A percentile compares a stretch with the other conserved stretches of the same genome.
phyloP scores from a whole-genome alignment of 1,140 invertebrate species.

The Semibalanus balanoides region DNA sequence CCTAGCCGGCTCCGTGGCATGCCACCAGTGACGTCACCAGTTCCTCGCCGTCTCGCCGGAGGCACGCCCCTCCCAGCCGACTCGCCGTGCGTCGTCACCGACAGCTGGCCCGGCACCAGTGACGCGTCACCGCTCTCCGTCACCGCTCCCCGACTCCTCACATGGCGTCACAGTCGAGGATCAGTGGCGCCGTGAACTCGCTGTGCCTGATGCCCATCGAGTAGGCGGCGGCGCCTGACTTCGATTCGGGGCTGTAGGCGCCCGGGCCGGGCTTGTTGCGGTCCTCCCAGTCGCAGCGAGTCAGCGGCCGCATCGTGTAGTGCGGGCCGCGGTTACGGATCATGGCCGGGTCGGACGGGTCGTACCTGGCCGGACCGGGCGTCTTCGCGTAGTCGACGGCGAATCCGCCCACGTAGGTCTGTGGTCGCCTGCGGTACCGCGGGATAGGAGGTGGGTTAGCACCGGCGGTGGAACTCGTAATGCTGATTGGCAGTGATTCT shows the following conservation, averaged over 20 bases:
- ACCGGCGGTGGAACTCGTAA: too few species aligned
- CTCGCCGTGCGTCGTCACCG: too few species aligned
- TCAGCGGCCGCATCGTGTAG: neutral
- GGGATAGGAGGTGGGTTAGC: too few species aligned
- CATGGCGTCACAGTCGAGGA: neutral
- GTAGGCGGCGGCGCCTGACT: neutral
- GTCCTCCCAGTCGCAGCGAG: neutral
- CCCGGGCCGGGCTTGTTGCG: neutral
- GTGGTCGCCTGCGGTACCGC: neutral
- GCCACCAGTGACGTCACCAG: too few species aligned
- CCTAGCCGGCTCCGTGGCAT: too few species aligned
- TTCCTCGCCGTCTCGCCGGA: too few species aligned
- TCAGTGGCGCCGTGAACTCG: neutral
- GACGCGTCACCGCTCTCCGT: too few species aligned
- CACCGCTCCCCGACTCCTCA: neutral
- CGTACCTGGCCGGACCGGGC: neutral
- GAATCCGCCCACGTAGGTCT: neutral
- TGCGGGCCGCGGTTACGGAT: neutral
- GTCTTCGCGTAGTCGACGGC: neutral
- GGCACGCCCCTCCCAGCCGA: too few species aligned
- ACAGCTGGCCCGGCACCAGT: too few species aligned
- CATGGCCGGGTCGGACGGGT: neutral
- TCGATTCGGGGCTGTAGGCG: neutral
- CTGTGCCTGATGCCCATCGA: neutral
- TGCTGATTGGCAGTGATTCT: too few species aligned